Evolutionary conservation across 1,140 invertebrate species (phyloP).

Genomic region (Acromyrmex heyeri): DNA sequence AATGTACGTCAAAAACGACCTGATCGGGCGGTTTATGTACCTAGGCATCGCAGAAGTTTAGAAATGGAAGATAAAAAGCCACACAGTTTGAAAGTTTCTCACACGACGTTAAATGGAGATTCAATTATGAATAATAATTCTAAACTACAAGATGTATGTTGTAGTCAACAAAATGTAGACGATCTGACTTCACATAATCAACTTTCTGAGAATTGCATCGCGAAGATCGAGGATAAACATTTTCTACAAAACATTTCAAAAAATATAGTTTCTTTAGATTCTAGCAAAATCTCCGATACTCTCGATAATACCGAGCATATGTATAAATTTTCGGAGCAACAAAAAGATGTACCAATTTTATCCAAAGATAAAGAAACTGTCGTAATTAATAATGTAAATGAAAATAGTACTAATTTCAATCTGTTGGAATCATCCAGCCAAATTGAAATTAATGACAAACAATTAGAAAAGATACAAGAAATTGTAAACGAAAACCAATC

Average conservation of each 20-base stretch:
- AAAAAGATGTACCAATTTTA: constrained; percentile 49
- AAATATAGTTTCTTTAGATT: background rate
- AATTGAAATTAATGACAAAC: constrained; percentile 19
- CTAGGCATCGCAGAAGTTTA: constrained; percentile 89
- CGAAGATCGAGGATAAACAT: constrained; percentile 4
- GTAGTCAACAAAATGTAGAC: background rate
- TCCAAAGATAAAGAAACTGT: background rate
- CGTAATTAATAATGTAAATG: constrained; percentile 24
- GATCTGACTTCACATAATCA: background rate
- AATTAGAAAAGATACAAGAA: constrained; percentile 2
- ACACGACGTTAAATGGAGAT: constrained; percentile 14
- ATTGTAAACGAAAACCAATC: constrained; percentile 33
- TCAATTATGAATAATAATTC: constrained; percentile 44
- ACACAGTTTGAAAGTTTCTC: constrained; percentile 24
- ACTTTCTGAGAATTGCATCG: background rate
- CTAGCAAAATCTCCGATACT: background rate
- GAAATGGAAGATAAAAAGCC: constrained; percentile 81
- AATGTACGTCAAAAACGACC: constrained; percentile 88
- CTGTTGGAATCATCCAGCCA: constrained; percentile 47
- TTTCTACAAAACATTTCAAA: background rate
- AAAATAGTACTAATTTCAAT: constrained; percentile 49
- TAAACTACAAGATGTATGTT: constrained; percentile 33
- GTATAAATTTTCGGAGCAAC: background rate
- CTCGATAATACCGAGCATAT: background rate
- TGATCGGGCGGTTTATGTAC: constrained; percentile 93